phyloP scores from a whole-genome alignment of 2,113 vertebrate species.

The Cinclus cinclus region DNA sequence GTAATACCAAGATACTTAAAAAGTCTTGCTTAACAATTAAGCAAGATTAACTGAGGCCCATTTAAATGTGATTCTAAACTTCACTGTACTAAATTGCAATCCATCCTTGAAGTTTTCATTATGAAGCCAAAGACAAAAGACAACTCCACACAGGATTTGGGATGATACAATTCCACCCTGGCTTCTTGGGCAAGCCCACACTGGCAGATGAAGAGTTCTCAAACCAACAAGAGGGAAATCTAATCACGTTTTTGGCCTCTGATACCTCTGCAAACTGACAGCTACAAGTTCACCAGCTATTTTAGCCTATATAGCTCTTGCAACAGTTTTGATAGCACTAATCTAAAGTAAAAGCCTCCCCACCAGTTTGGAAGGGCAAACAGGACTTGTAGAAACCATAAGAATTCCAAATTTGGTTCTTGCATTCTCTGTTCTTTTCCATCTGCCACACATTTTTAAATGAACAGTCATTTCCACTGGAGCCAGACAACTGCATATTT shows the following conservation, averaged over 20 bases:
- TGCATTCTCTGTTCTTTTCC: neutral
- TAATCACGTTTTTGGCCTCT: neutral
- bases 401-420: neutral
- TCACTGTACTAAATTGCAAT: neutral
- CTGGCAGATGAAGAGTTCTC: neutral
- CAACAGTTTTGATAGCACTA: neutral
- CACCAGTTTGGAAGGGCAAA: neutral
- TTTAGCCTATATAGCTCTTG: neutral
- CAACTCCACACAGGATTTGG: neutral
- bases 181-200: neutral
- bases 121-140: neutral
- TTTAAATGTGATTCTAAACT: neutral
- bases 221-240: neutral
- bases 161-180: neutral
- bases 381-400: neutral
- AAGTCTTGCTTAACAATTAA: neutral
- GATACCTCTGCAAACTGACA: neutral
- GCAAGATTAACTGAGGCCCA: neutral
- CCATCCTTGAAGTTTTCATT: neutral
- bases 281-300: neutral
- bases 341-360: neutral
- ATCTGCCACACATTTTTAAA: neutral
- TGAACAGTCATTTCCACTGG: neutral
- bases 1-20: neutral
- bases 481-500: neutral